A percentile compares a stretch with the other conserved stretches of the same genome.
These are phyloP conservation scores for Polypedilum pembai DNA, from an alignment of 1,140 invertebrate species.

Conservation along the genomic window DNA sequence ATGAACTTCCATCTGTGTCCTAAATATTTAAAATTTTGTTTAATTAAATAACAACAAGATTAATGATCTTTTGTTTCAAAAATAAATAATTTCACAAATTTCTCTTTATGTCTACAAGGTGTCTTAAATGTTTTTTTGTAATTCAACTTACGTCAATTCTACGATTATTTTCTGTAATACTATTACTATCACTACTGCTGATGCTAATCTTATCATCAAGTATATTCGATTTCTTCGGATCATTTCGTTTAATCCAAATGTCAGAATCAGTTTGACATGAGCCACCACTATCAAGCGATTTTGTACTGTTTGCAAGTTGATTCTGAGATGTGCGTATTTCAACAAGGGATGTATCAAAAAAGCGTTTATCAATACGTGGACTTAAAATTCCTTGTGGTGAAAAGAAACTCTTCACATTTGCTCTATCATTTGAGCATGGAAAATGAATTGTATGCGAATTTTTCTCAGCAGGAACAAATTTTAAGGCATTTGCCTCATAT, in stretches of 20 bases:
- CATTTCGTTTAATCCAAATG: constrained; percentile 59
- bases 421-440: constrained; percentile 49
- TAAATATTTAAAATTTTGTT: neutral
- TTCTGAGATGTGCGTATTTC: constrained; percentile 61
- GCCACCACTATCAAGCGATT: constrained; percentile 50
- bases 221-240: constrained; percentile 44
- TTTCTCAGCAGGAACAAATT: constrained; percentile 39
- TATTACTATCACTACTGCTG: constrained; percentile 4
- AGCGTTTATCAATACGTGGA: constrained; percentile 63
- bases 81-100: neutral
- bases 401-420: constrained; percentile 48
- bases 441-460: constrained; percentile 57
- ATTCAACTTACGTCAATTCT: constrained; percentile 9
- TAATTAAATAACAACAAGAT: too few relatives aligned
- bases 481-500: constrained; percentile 42
- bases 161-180: neutral
- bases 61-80: too few relatives aligned
- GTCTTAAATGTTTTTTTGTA: too few relatives aligned
- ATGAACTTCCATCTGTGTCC: constrained; percentile 7
- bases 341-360: constrained; percentile 71
- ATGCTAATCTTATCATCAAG: constrained; percentile 29
- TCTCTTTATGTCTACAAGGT: neutral
- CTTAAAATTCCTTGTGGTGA: constrained; percentile 51
- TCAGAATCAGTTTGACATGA: constrained; percentile 48
- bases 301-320: constrained; percentile 50